Base-by-base conservation (phyloP, 2,113 vertebrate genomes). In the Nansenia antarctica region DNA sequence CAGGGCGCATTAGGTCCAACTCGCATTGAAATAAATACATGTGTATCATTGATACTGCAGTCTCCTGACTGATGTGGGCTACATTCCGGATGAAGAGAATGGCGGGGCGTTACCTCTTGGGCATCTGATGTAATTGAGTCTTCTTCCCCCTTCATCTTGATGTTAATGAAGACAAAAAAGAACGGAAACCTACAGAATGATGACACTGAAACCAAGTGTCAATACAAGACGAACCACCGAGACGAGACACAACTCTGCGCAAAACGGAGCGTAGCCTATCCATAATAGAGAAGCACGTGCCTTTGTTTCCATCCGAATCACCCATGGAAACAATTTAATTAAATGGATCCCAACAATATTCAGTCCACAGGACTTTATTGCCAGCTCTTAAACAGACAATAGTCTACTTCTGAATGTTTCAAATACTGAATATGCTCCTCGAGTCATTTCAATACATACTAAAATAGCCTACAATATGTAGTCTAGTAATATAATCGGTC, bases 251-350 rank as follows among this genome's bases (percentile, higher is more conserved):
- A 11, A 8, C 67, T 55, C 71, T 80, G 83, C 78, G 82, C 79
- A 73, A 78, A 79, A 70, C 24, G 53, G 62, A 34, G 76, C 60
- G 68, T 39, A 82, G 75, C 53, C 84, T n/a, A n/a, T n/a, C n/a
- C 84, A 78, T 81, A 77, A 66, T n/a, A 67, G 58, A 65, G 72
- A 31, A 42, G 58, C 89, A 91, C 88, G 88, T 91, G 91, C 80
- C 88, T 77, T 90, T 91, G 89, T 91, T 91, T 90, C 90, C 73
- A 67, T 67, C 7, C n/a, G n/a, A 64, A 70, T 65, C 73, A 69
- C 62, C 2, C 37, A 18, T 72, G 60, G 71, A 61, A 39, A 69
- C 74, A 68, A 76, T 79, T 61, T 53, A 15, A 78, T 74, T 79
- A 72, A 76, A 78, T 0, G 1, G 8, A 62, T 42, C 62, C 45